phyloP scores from a whole-genome alignment of 2,888 invertebrate genomes.

The Andrena chrysosceles region DNA sequence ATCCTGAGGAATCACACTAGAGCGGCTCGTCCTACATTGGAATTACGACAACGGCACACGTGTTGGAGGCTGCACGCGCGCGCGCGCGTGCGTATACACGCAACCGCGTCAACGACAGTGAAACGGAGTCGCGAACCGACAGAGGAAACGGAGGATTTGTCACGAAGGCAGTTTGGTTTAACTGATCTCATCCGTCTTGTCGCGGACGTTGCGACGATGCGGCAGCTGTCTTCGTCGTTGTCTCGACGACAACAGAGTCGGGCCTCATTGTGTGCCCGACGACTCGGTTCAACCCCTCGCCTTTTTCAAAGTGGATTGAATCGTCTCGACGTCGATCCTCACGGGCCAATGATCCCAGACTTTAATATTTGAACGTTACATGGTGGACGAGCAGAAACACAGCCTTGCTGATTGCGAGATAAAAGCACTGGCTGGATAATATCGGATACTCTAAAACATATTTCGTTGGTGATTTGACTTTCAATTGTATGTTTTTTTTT shows the following conservation, averaged over 20 bases:
- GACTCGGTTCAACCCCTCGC: constrained; percentile 42
- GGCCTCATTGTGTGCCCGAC: constrained; percentile 51
- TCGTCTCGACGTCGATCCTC: constrained; percentile 59
- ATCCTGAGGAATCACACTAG: constrained; percentile 58
- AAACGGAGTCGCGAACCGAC: constrained; percentile 72
- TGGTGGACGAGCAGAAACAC: not conserved
- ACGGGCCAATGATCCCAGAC: constrained; percentile 54
- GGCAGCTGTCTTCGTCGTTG: constrained; percentile 63
- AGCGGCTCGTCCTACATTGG: constrained; percentile 58
- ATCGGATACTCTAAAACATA: too few species aligned
- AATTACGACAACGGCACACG: constrained; percentile 41
- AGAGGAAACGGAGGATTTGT: constrained; percentile 84
- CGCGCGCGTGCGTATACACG: constrained; percentile 34
- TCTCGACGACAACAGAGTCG: constrained; percentile 55
- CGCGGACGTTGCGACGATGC: constrained; percentile 72
- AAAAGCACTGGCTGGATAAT: not conserved
- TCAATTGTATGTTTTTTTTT: too few species aligned
- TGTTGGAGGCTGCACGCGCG: constrained; percentile 21
- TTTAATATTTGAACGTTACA: constrained; percentile 19
- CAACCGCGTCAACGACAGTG: constrained; percentile 64
- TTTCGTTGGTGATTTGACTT: too few species aligned
- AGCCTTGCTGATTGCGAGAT: not conserved
- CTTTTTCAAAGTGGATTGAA: constrained; percentile 62
- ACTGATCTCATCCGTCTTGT: constrained; percentile 84
- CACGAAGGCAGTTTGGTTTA: constrained; percentile 84